Conservation (phyloP, 1,140 invertebrate species). For the Subanguina moxae region DNA sequence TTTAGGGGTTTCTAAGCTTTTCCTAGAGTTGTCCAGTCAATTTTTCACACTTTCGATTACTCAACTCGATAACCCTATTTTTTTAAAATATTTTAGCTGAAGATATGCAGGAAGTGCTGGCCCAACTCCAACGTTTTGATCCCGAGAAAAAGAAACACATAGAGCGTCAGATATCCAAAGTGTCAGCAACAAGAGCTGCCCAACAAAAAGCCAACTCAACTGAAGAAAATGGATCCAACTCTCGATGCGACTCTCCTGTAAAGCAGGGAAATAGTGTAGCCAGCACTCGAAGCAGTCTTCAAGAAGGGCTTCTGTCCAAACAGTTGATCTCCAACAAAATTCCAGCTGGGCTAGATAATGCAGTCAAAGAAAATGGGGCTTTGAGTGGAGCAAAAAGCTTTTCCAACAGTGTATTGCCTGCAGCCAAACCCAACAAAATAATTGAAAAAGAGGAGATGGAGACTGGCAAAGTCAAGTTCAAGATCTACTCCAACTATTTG, state of each 20-base stretch:
- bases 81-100: slow-evolving; percentile 39
- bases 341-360: background rate
- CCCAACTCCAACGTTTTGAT: slow-evolving; percentile 35
- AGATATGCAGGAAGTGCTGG: slow-evolving; percentile 48
- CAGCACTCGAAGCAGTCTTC: background rate
- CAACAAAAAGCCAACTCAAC: background rate
- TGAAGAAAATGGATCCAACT: background rate
- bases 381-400: background rate
- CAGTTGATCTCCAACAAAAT: background rate
- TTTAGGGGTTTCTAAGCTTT: background rate
- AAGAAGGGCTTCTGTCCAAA: background rate
- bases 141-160: slow-evolving; percentile 19
- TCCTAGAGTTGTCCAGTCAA: too few species aligned
- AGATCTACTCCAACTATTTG: slow-evolving; percentile 60
- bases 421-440: background rate
- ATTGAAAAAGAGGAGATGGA: slow-evolving; percentile 52
- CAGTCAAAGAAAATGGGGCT: background rate
- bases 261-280: slow-evolving; percentile 2
- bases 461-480: slow-evolving; percentile 55
- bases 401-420: background rate
- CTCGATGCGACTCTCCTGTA: background rate
- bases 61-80: background rate
- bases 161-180: slow-evolving; percentile 17
- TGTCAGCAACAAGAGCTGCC: background rate
- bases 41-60: too few species aligned